A percentile compares a stretch with the other conserved stretches of the same genome.
phyloP scores from a whole-genome alignment of 2,113 vertebrate genomes.

The Oncorhynchus masou region DNA sequence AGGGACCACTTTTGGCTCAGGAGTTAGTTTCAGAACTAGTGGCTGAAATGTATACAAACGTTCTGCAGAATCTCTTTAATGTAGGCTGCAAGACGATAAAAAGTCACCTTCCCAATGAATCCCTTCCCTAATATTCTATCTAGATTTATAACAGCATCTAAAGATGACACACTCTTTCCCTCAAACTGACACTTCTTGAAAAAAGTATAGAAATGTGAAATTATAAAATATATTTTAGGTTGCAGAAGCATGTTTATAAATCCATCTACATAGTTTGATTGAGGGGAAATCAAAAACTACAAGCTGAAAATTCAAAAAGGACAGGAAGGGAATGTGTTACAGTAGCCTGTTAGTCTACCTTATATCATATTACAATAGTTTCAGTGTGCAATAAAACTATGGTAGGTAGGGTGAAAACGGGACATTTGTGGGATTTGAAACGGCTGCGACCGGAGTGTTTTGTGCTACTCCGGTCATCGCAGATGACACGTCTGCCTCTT shows the following conservation, averaged over 20 bases:
- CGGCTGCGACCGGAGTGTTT: constrained; percentile 54
- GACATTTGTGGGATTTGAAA: constrained; percentile 39
- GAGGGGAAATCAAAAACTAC: neutral
- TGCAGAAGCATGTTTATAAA: neutral
- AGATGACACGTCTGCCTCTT: constrained; percentile 75
- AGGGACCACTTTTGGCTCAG: too few relatives aligned
- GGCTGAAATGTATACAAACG: too few relatives aligned
- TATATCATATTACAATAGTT: neutral
- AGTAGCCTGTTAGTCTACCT: neutral
- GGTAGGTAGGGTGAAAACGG: constrained; percentile 30
- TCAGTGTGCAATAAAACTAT: neutral
- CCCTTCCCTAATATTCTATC: neutral
- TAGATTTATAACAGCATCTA: neutral
- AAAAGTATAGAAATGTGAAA: neutral
- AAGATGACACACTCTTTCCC: neutral
- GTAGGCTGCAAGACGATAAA: neutral
- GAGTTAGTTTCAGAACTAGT: too few relatives aligned
- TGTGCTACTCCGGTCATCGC: constrained; percentile 49
- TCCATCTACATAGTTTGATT: neutral
- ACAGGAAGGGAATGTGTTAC: neutral
- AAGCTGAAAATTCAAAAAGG: neutral
- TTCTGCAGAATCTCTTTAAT: too few relatives aligned
- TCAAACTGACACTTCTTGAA: neutral
- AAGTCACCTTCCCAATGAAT: neutral
- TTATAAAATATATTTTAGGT: neutral